Conservation (phyloP, 2,113 vertebrate genomes). For the Bubo bubo region DNA sequence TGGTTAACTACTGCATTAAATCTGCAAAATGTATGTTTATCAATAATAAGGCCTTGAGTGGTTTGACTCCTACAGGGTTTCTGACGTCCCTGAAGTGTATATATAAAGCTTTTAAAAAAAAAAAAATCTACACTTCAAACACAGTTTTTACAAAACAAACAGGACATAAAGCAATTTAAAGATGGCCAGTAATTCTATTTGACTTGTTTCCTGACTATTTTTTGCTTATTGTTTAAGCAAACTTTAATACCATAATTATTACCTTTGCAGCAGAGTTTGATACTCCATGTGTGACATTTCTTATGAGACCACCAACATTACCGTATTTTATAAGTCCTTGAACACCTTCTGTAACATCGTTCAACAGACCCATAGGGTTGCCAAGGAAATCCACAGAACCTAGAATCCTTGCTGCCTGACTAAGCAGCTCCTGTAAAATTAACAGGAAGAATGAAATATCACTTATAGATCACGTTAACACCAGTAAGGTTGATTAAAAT, state of each 20-base stretch:
- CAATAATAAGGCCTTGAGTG: background rate
- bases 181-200: background rate
- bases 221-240: background rate
- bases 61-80: background rate
- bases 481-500: background rate
- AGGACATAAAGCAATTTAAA: background rate
- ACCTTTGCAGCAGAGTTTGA: constrained; percentile 99
- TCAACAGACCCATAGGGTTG: constrained; percentile 95
- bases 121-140: background rate
- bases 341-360: constrained; percentile 93
- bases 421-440: constrained; percentile 88
- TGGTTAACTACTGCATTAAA: background rate
- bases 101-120: background rate
- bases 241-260: background rate
- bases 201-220: background rate
- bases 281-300: constrained; percentile 95
- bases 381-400: constrained; percentile 98
- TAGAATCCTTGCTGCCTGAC: constrained; percentile 93
- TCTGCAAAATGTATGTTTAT: background rate
- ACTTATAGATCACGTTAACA: background rate
- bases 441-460: background rate
- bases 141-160: background rate
- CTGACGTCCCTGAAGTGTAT: background rate
- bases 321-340: constrained; percentile 93
- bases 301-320: constrained; percentile 93